Base-by-base conservation (phyloP, 2,797 vertebrate genomes). In the Gallinago stenura region DNA sequence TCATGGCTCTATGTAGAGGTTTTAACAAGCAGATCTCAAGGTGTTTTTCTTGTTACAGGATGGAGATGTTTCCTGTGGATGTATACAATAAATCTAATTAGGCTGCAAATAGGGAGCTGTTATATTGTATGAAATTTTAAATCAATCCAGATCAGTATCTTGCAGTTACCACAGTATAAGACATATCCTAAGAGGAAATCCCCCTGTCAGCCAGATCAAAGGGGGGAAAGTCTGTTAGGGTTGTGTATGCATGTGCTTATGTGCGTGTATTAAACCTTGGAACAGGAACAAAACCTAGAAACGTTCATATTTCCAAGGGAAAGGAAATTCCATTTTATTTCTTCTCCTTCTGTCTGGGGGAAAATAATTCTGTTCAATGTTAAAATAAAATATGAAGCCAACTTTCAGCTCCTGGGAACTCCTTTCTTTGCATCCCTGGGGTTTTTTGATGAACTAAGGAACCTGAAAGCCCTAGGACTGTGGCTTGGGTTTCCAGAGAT, bases 131-230 rank as follows among this genome's bases (percentile, higher is more conserved):
- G 86, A 91, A 56, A 87, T 84, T 84, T 96, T 57, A 92, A 90
- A 88, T 80, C 61, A 41, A 85, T 87, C 37, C 68, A 82, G 77
- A 96, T 93, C 64, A 84, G 86, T 77, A 94, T 92, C 90, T 75
- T 94, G 90, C 75, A 80, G 64, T 85, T 87, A 80, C 50, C 60
- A 31, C 13, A 41, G 45, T 68, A 72, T 66, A 91, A 89, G 71
- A 85, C 39, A 93, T 85, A 94, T 91, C 84, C 84, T 91, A 92
- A 94, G 79, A 96, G 95, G 96, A 96, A 95, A 92, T 95, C 68
- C 75, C 79, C 46, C 78, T 73, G 45, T 95, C 92, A 85, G 79
- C 3, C 82, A 92, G 82, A 94, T 96, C 96, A 97, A 96, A 95
- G 94, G 0, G 24, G 69, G 72, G 41, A 95, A 91, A 50, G 48